These are phyloP conservation scores for Parazoanthus atlanticus DNA, from an alignment of 92 coral and sea anemone genomes.

Conservation along the genomic window DNA sequence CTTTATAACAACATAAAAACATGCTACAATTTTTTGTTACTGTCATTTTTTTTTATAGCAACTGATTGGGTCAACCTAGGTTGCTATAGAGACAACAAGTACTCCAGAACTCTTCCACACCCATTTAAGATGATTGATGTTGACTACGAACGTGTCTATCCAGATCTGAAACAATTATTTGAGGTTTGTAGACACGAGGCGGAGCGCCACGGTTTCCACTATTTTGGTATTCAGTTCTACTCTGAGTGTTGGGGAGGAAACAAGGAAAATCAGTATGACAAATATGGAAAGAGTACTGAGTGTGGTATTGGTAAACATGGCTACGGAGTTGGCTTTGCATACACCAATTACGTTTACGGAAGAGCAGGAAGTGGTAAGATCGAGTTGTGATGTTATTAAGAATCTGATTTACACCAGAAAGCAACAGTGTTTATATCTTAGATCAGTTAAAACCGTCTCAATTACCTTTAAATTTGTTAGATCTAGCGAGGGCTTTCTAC, in stretches of 20 bases:
- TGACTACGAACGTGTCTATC: neutral
- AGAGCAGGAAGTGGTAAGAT: neutral
- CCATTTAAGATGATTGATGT: neutral
- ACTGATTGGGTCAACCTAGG: neutral
- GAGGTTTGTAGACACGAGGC: conserved; percentile 7
- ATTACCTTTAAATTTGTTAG: too few species aligned
- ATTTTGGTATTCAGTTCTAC: conserved; percentile 23
- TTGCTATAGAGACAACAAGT: neutral
- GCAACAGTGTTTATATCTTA: too few species aligned
- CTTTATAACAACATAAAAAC: too few species aligned
- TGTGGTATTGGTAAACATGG: conserved; percentile 17
- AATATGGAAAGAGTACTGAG: conserved; percentile 9
- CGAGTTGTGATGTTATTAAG: too few species aligned
- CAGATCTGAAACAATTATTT: conserved; percentile 22
- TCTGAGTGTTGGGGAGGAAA: conserved; percentile 29
- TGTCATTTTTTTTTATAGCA: neutral
- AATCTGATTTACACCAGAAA: too few species aligned
- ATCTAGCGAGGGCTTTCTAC: too few species aligned
- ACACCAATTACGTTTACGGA: conserved; percentile 10
- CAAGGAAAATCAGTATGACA: conserved; percentile 1
- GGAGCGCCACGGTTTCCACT: conserved; percentile 7
- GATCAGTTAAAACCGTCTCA: too few species aligned
- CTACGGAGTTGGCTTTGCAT: conserved; percentile 13
- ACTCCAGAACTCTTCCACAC: neutral
- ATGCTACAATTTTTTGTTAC: neutral